A percentile compares a stretch with the other conserved stretches of the same genome.
Conservation (phyloP, 2,888 invertebrate species). For the Troides oblongomaculatus region DNA sequence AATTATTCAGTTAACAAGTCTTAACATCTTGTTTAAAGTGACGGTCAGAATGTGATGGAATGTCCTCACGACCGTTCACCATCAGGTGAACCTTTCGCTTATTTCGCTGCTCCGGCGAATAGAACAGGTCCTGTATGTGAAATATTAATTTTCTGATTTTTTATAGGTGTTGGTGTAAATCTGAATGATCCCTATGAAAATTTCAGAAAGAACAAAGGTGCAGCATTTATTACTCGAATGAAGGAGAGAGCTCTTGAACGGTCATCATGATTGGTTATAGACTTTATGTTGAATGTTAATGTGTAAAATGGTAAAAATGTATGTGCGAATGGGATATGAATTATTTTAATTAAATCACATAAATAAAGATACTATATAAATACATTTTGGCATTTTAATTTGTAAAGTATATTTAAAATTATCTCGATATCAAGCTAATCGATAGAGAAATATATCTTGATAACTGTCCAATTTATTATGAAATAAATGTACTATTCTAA, state of each 20-base stretch:
- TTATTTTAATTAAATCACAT: conserved; percentile 76
- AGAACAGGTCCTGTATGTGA: background rate
- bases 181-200: conserved; percentile 97
- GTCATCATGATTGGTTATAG: conserved; percentile 62
- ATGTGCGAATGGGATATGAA: conserved; percentile 66
- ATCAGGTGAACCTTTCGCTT: too few species aligned
- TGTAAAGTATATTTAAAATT: background rate
- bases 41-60: too few species aligned
- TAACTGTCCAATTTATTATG: background rate
- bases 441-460: background rate
- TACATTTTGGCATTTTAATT: background rate
- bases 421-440: background rate
- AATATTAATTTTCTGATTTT: conserved; percentile 20
- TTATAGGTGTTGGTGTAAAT: conserved; percentile 92
- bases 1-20: too few species aligned
- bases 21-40: too few species aligned
- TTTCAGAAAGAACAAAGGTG: conserved; percentile 97
- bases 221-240: conserved; percentile 96
- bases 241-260: conserved; percentile 92
- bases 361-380: conserved; percentile 56
- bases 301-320: conserved; percentile 62
- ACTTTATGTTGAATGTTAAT: conserved; percentile 56
- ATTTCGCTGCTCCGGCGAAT: too few species aligned
- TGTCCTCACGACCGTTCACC: too few species aligned
- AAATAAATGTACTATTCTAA: too few species aligned